A percentile compares a stretch with the other conserved stretches of the same genome.
These are phyloP conservation scores for Ptilodon capucinus DNA, from an alignment of 2,888 invertebrate species.

Conservation along the genomic window DNA sequence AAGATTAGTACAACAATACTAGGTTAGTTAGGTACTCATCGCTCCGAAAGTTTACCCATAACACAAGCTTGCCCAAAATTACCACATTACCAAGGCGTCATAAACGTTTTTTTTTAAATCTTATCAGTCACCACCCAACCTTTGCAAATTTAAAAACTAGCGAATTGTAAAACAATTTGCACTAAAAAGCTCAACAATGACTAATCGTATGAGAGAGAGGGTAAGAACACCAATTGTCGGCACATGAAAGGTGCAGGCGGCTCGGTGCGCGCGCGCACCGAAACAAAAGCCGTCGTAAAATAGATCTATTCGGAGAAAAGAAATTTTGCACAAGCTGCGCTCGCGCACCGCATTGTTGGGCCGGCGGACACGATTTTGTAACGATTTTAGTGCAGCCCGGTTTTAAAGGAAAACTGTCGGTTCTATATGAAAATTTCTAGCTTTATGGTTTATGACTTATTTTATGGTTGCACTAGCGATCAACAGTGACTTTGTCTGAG, in stretches of 20 bases:
- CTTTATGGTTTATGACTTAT: not conserved
- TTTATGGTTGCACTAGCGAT: not conserved
- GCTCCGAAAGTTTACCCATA: not conserved
- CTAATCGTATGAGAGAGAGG: conserved; percentile 36
- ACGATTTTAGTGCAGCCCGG: not conserved
- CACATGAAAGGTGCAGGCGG: conserved; percentile 48
- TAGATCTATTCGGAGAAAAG: conserved; percentile 68
- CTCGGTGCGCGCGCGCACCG: conserved; percentile 34
- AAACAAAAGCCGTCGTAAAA: conserved; percentile 69
- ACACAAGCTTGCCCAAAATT: not conserved
- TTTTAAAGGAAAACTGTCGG: conserved; percentile 14
- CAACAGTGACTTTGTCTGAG: not conserved
- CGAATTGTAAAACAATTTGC: conserved; percentile 51
- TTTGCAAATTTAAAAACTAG: conserved; percentile 29
- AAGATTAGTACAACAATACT: not conserved
- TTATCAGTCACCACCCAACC: conserved; percentile 1
- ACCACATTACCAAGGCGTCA: not conserved
- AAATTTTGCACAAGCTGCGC: conserved; percentile 69
- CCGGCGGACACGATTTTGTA: conserved; percentile 8
- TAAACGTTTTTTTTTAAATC: not conserved
- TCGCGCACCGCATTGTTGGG: conserved; percentile 29
- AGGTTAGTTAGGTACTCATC: not conserved
- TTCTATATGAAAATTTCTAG: not conserved
- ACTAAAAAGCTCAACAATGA: conserved; percentile 51
- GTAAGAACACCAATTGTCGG: conserved; percentile 37